Evolutionary conservation across 2,888 invertebrate species (phyloP), one percentile per base, ranked within the genome.

Genomic region (Hirtodrosophila duncani): DNA sequence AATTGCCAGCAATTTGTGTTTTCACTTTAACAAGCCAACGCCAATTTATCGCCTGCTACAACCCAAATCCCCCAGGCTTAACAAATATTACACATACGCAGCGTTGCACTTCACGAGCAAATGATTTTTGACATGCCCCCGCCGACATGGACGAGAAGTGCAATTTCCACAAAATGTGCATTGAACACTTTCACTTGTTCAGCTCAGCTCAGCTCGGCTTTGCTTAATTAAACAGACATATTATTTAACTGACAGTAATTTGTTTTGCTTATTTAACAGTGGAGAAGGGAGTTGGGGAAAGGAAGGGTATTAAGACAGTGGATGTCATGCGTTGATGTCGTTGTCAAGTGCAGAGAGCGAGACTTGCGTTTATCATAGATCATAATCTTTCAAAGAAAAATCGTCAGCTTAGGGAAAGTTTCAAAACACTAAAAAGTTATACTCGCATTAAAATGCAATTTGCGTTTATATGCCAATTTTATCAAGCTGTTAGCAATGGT

Each of bases 21-120:
- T 74, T 74, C 74, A 69, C 66, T 67, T 63, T 51, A 63, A 49
- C 59, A 46, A 7, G 6, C 23, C 11, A 16, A 36, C 11, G 9
- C 30, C 33, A 36, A 42, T 17, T 38, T 58, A 34, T 57, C 39
- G 34, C 34, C 39, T 30, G 1, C 20, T 8, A 18, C 10, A 20
- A 14, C 50, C 52, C 29, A 51, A 7, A 20, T 16, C 38, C 24
- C 38, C 20, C 9, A 29, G 9, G 9, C 10, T 58, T 61, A 55
- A 70, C 48, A 70, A 63, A 61, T 79, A 75, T 79, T 72, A 79
- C 71, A 80, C 80, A 72, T 75, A 70, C 80, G 71, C 75, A 63
- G 31, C 64, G 72, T 42, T 61, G 68, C 57, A 62, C 66, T 49
- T 23, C 29, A 27, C 23, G 5, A 13, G 21, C 14, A 31, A 41